A percentile compares a stretch with the other conserved stretches of the same genome.
These are phyloP conservation scores for Ditula angustiorana DNA, from an alignment of 2,888 invertebrate species.

Conservation along the genomic window DNA sequence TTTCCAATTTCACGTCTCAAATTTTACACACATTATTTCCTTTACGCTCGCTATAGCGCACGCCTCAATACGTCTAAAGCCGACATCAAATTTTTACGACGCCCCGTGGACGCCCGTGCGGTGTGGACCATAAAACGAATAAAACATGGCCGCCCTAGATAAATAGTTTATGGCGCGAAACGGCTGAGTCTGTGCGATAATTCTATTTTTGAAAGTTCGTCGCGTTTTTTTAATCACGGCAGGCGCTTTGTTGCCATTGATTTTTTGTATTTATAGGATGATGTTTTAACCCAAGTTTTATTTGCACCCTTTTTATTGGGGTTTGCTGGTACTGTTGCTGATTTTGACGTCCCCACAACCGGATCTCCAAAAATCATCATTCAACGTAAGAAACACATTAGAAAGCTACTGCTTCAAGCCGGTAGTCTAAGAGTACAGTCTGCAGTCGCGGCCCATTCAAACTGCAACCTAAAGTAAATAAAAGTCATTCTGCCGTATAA, in stretches of 20 bases:
- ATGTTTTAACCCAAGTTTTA: too few species aligned
- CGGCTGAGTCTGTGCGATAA: conserved; percentile 21
- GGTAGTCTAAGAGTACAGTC: too few species aligned
- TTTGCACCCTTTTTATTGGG: too few species aligned
- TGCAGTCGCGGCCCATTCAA: too few species aligned
- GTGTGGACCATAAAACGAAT: conserved; percentile 29
- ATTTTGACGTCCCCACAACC: too few species aligned
- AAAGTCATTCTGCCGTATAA: too few species aligned
- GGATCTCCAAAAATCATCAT: too few species aligned
- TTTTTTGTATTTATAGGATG: too few species aligned
- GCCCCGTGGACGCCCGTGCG: conserved; percentile 23
- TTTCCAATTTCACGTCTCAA: conserved; percentile 12
- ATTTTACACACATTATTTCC: conserved; percentile 26
- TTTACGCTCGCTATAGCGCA: not conserved
- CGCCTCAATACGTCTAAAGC: conserved; percentile 30
- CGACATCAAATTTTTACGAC: conserved; percentile 30
- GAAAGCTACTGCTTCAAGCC: too few species aligned
- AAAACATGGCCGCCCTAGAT: conserved; percentile 32
- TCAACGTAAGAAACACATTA: too few species aligned
- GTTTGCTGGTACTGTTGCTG: too few species aligned
- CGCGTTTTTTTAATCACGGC: conserved; percentile 9
- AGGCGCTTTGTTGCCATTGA: not conserved
- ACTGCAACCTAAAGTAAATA: too few species aligned
- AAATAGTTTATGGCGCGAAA: conserved; percentile 32
- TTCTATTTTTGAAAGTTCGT: conserved; percentile 27